Percentiles rank a stretch among this genome's conserved stretches.
phyloP scores from a whole-genome alignment of 2,888 invertebrate species.

The Meteorus cinctellus region DNA sequence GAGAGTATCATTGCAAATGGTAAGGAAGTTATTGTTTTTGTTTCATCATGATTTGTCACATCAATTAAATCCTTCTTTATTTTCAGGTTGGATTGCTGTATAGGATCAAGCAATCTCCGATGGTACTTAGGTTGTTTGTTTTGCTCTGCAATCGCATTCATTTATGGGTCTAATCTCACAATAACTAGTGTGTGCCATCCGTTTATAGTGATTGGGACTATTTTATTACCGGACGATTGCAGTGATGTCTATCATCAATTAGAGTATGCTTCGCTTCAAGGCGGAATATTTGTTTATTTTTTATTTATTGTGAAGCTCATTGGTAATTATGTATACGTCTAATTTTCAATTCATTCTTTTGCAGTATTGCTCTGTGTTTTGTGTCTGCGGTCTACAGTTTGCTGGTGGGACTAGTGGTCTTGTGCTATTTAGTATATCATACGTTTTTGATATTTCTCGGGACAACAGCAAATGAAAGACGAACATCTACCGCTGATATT shows the following conservation, averaged over 20 bases:
- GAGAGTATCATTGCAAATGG: constrained; percentile 89
- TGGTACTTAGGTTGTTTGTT: constrained; percentile 83
- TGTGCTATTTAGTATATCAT: constrained; percentile 71
- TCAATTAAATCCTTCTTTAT: constrained; percentile 33
- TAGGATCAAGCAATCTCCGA: constrained; percentile 85
- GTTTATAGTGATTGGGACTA: constrained; percentile 78
- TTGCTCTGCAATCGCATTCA: constrained; percentile 79
- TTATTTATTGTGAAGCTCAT: neutral
- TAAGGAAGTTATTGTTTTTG: constrained; percentile 63
- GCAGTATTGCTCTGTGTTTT: constrained; percentile 74
- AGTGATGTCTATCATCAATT: constrained; percentile 87
- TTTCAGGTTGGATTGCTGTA: constrained; percentile 88
- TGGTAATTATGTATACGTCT: neutral
- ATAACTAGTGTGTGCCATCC: constrained; percentile 92
- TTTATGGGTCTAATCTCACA: constrained; percentile 86
- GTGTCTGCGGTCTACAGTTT: constrained; percentile 73
- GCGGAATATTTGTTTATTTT: constrained; percentile 69
- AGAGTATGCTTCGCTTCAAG: constrained; percentile 76
- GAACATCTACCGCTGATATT: constrained; percentile 52
- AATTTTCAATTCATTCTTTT: neutral
- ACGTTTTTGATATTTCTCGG: constrained; percentile 69
- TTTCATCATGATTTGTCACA: neutral
- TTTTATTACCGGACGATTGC: constrained; percentile 89
- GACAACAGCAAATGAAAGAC: constrained; percentile 67
- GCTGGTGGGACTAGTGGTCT: constrained; percentile 67